Base-by-base conservation (phyloP, 2,797 vertebrate genomes). In the Emys orbicularis region DNA sequence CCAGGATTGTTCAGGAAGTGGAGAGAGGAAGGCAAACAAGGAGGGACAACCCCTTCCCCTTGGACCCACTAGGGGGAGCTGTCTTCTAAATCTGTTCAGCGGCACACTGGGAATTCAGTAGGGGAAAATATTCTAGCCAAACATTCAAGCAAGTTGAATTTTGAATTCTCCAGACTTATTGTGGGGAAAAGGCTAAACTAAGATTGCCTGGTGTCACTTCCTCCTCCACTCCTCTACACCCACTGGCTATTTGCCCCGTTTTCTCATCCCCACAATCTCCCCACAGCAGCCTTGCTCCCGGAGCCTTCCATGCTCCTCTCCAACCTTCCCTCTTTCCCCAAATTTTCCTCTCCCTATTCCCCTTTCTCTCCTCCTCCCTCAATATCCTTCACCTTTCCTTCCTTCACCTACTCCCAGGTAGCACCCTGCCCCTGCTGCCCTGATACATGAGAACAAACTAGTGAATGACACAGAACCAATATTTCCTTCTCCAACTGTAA, bases 101-200 rank as follows among this genome's bases (percentile, higher is more conserved):
- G 47, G 7, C 90, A 12, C 79, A 5, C 2, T 16, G 1, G 2
- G 3, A 18, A 77, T 76, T 89, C 72, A 52, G 54, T 18, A 82
- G 83, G 77, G 44, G 18, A 81, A 79, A 77, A 12, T 0, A 16
- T n/a, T 89, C 65, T 16, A 91, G 29, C 19, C 77, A 84, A 53
- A 4, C 15, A 57, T 49, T 77, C 27, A 77, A 47, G 41, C 79
- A 76, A 52, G 21, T 83, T 84, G 68, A 13, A 49, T 90, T 65
- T 68, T 4, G 13, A 68, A 50, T 37, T 90, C 21, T 59, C 16
- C 83, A 88, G 9, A 5, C 61, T 16, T 84, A 1, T 3, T 74
- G 2, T 1, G 0, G 27, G 12, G 4, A 88, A 79, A 54, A 0
- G 4, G 37, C 21, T 72, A 72, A 61, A 41, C 10, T 12, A 72